Conservation (phyloP, 2,888 invertebrate genomes). For the Pediacus dermestoides region DNA sequence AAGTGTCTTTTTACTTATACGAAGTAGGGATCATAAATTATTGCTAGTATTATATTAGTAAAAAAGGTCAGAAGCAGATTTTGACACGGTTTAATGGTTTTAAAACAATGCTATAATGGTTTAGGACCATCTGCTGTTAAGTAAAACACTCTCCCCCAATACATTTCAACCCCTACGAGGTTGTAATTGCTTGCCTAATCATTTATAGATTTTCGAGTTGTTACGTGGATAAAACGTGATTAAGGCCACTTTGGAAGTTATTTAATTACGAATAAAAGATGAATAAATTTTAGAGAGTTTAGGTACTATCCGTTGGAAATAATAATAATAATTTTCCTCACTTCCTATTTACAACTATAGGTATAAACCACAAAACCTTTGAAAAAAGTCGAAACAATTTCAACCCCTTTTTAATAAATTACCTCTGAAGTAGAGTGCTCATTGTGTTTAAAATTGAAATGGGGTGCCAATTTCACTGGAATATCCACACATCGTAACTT, state of each 20-base stretch:
- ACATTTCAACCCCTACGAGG: slow-evolving; percentile 21
- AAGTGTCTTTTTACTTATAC: too few species aligned
- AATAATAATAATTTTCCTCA: too few species aligned
- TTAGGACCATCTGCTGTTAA: slow-evolving; percentile 24
- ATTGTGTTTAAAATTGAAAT: slow-evolving; percentile 42
- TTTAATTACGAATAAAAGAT: too few species aligned
- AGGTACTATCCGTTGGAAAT: too few species aligned
- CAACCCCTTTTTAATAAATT: slow-evolving; percentile 22
- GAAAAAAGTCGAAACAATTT: slow-evolving; percentile 11
- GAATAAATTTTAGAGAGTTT: too few species aligned
- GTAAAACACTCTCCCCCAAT: slow-evolving; percentile 22
- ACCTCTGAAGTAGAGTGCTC: slow-evolving; percentile 20
- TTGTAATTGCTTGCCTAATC: slow-evolving; percentile 20
- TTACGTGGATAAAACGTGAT: slow-evolving; percentile 28
- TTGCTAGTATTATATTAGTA: too few species aligned
- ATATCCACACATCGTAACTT: slow-evolving; percentile 39
- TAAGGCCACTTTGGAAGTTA: slow-evolving; percentile 6
- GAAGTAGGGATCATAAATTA: too few species aligned
- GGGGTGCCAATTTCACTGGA: slow-evolving; percentile 47
- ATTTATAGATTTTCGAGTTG: slow-evolving; percentile 28
- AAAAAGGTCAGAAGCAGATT: too few species aligned
- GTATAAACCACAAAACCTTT: too few species aligned
- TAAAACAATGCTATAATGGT: slow-evolving; percentile 20
- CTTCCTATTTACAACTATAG: too few species aligned
- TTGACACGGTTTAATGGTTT: slow-evolving; percentile 17